Conservation (phyloP, 2,888 invertebrate species). For the Anticlea derivata region DNA sequence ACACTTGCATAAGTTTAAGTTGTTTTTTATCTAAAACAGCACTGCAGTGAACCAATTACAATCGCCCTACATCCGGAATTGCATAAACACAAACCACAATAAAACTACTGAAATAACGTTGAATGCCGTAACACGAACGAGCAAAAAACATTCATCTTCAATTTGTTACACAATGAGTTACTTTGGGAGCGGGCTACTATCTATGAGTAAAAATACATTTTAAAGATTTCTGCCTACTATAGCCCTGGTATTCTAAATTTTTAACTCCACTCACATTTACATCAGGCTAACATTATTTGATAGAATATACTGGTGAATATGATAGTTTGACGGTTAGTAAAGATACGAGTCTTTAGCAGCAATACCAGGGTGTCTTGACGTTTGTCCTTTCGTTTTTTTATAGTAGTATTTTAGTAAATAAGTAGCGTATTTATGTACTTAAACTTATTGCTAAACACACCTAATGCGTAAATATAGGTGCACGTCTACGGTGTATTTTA, state of each 20-base stretch:
- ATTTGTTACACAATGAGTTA: conserved; percentile 28
- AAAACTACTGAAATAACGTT: conserved; percentile 47
- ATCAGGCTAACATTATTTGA: no score
- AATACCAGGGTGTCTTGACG: no score
- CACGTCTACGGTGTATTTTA: no score
- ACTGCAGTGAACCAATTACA: conserved; percentile 47
- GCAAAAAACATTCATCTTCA: conserved; percentile 21
- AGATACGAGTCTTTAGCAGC: no score
- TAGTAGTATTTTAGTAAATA: no score
- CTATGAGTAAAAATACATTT: background rate
- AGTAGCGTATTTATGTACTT: no score
- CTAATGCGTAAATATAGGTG: no score
- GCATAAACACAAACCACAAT: conserved; percentile 54
- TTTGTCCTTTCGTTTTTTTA: no score
- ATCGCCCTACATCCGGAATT: conserved; percentile 63
- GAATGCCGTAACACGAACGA: conserved; percentile 43
- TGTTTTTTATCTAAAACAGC: conserved; percentile 46
- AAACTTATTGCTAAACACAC: no score
- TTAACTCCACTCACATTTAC: no score
- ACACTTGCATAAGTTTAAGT: conserved; percentile 34
- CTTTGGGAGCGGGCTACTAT: background rate
- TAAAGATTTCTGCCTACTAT: background rate
- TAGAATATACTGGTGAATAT: no score
- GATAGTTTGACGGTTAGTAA: no score
- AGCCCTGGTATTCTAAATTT: background rate